Evolutionary conservation across 2,888 invertebrate species (phyloP).

Genomic region (Acheta domesticus): DNA sequence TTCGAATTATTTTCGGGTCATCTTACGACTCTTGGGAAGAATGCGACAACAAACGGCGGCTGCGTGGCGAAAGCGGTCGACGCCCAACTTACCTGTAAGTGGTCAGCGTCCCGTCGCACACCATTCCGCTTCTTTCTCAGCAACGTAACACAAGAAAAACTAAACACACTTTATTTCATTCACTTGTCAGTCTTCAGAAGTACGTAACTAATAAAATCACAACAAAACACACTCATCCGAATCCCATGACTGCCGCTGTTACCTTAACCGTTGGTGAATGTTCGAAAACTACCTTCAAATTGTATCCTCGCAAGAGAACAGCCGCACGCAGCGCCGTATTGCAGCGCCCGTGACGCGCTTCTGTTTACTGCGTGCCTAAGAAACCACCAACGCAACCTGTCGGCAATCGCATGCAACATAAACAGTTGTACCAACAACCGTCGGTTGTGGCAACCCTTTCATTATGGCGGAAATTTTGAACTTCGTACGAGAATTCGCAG

Average conservation of each 20-base stretch:
- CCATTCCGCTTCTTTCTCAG: background rate
- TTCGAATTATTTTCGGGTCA: no score
- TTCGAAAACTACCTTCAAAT: constrained; percentile 18
- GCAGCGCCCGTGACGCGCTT: constrained; percentile 6
- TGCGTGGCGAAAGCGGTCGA: constrained; percentile 11
- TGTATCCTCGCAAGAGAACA: background rate
- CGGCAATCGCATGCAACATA: background rate
- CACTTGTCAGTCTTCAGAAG: background rate
- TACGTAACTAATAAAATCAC: background rate
- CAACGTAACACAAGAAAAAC: background rate
- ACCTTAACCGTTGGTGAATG: constrained; percentile 7
- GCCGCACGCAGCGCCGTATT: background rate
- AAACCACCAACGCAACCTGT: background rate
- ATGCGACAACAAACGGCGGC: background rate
- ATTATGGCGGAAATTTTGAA: background rate
- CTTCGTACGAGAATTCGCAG: background rate
- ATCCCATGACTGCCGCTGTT: background rate
- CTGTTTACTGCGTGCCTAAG: background rate
- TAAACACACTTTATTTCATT: background rate
- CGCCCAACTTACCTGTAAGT: constrained; percentile 3
- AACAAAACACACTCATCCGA: background rate
- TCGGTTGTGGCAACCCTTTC: no score
- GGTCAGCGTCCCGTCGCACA: background rate
- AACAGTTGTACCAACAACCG: no score
- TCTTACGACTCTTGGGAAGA: no score